phyloP scores from a whole-genome alignment of 2,797 vertebrate genomes.

The Liasis olivaceus region DNA sequence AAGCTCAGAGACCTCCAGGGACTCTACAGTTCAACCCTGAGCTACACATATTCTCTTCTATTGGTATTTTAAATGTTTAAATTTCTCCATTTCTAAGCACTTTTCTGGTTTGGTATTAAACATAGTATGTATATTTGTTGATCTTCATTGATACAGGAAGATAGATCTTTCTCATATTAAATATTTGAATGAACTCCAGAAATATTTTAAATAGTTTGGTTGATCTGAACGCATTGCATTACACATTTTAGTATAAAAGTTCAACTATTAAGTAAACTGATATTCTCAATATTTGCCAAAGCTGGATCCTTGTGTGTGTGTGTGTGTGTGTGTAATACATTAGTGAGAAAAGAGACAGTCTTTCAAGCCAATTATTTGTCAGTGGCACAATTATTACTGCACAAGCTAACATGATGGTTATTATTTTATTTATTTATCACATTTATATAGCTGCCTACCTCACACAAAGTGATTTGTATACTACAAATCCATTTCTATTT shows the following conservation, averaged over 20 bases:
- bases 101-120: constrained; percentile 15
- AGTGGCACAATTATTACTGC: not conserved
- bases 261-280: not conserved
- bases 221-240: not conserved
- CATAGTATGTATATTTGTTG: not conserved
- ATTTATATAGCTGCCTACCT: too few species aligned
- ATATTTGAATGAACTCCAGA: constrained; percentile 3
- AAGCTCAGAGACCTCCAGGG: too few species aligned
- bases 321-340: not conserved
- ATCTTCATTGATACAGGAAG: not conserved
- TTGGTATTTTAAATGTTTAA: not conserved
- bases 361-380: constrained; percentile 25
- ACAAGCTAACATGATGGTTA: not conserved
- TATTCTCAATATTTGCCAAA: constrained; percentile 21
- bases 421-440: constrained; percentile 6
- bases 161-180: not conserved
- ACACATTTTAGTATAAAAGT: constrained; percentile 14
- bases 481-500: not conserved
- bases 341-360: not conserved
- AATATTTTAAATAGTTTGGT: constrained; percentile 5
- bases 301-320: not conserved
- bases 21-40: too few species aligned
- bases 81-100: not conserved
- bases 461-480: not conserved
- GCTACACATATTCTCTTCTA: too few species aligned